Evolutionary conservation across 2,888 invertebrate species (phyloP), one percentile per base, ranked within the genome.

Genomic region (Cecidostiba fungosa): DNA sequence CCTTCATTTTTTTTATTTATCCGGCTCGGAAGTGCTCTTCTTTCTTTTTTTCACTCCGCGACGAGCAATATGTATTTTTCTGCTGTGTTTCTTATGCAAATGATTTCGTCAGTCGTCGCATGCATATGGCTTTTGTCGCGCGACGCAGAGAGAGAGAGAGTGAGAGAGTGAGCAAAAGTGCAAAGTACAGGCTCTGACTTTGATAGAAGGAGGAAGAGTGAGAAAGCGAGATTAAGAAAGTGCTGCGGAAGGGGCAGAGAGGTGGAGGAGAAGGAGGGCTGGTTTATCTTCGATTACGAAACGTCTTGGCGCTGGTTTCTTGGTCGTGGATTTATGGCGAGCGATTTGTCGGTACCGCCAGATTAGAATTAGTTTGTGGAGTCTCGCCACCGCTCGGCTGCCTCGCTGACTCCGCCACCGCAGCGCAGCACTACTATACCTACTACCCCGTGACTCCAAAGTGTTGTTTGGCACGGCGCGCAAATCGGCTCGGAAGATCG

Each of bases 231-330:
- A 85, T 77, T 77, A 81, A 76, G 85, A 81, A 79, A 74, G 47
- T 19, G 88, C 77, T 81, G 82, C 82, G 79, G 80, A 32, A 47
- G 36, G 87, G 88, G 82, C 70, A 84, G 86, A 73, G 84, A 85
- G 82, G 79, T 59, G 80, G 77, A 83, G 79, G 54, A 32, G 50
- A 72, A 82, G 84, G 77, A 77, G 85, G 50, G 87, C 82, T 84
- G 91, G 92, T 92, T 93, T 93, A 92, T 93, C 93, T 92, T 93
- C 93, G 93, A 93, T 93, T 93, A 91, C 92, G 91, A 89, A 91
- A 90, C 89, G 92, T 92, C 92, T 91, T 90, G 91, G 91, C 90
- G 90, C 90, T 91, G 90, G 91, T 91, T 92, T 90, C 92, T 89
- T 91, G 91, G 88, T 89, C 88, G 89, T 88, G 90, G 87, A 93